Conservation (phyloP, 2,888 invertebrate genomes). For the Synanthedon andrenaeformis region DNA sequence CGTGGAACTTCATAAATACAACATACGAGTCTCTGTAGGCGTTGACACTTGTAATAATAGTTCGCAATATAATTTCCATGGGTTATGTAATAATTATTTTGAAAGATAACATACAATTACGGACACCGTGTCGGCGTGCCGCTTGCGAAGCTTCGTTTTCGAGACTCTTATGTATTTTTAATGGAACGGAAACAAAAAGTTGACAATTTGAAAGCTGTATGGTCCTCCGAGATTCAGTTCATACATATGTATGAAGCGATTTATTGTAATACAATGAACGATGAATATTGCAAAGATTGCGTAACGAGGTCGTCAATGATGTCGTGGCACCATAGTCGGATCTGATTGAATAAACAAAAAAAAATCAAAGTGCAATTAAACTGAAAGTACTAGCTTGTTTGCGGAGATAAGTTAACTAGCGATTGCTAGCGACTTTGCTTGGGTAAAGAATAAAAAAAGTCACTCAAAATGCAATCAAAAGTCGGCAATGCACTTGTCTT, state of each 20-base stretch:
- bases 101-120: background rate
- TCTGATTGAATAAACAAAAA: too few relatives aligned
- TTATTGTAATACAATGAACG: conserved; percentile 56
- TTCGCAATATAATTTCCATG: background rate
- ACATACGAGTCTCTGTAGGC: background rate
- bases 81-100: background rate
- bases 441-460: too few relatives aligned
- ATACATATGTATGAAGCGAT: conserved; percentile 62
- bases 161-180: conserved; percentile 46
- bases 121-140: background rate
- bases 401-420: too few relatives aligned
- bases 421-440: too few relatives aligned
- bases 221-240: conserved; percentile 40
- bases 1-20: background rate
- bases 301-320: conserved; percentile 13
- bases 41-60: background rate
- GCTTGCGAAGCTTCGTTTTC: background rate
- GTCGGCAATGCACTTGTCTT: too few relatives aligned
- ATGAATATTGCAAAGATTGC: conserved; percentile 50
- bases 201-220: conserved; percentile 46
- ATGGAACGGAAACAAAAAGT: conserved; percentile 50
- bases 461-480: too few relatives aligned
- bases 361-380: too few relatives aligned
- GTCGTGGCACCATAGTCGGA: background rate
- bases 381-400: too few relatives aligned